Evolutionary conservation across 2,797 vertebrate genomes (phyloP), one percentile per base, ranked within the genome.

Genomic region (Gallirallus australis): DNA sequence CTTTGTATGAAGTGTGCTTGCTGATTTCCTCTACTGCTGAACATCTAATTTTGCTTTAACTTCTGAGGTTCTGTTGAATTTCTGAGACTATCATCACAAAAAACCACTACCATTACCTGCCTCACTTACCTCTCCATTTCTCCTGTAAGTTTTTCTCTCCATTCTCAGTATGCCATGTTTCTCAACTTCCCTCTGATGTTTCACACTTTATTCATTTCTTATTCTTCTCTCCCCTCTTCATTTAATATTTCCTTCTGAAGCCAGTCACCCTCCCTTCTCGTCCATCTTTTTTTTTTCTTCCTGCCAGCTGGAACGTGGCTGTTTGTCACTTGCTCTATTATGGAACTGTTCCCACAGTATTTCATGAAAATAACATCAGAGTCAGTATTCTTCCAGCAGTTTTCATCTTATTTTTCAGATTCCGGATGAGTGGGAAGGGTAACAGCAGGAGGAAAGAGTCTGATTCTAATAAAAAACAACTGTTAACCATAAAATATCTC

Each of bases 351-450:
- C 88, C 76, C 76, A 92, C 31, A 13, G 7, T 89, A 88, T 96
- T 96, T 96, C 69, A 92, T 68, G 86, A 95, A 95, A 95, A 96
- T 94, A 95, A 91, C 64, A 83, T 76, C 83, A 76, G 83, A 93
- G 35, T 81, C 60, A 78, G 75, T 90, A 90, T 82, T 89, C 89
- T 94, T 93, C 81, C 94, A 96, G 90, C 57, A 95, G 95, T 96
- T 95, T 95, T 96, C 83, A 69, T 90, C 75, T 89, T 89, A 78
- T 85, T 93, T 95, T 94, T 96, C 81, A 92, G 68, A 92, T 85
- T 94, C 71, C 23, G 53, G 84, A 69, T 69, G 91, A 96, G 95
- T 95, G 81, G 94, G 95, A 95, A 94, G 86, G 30, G 68, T 86
- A 95, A 78, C 85, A 92, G 57, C 81, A 96, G 93, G 89, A 93